A percentile compares a stretch with the other conserved stretches of the same genome.
Evolutionary conservation across 2,888 invertebrate species (phyloP).

Genomic region (Thelaira solivaga): DNA sequence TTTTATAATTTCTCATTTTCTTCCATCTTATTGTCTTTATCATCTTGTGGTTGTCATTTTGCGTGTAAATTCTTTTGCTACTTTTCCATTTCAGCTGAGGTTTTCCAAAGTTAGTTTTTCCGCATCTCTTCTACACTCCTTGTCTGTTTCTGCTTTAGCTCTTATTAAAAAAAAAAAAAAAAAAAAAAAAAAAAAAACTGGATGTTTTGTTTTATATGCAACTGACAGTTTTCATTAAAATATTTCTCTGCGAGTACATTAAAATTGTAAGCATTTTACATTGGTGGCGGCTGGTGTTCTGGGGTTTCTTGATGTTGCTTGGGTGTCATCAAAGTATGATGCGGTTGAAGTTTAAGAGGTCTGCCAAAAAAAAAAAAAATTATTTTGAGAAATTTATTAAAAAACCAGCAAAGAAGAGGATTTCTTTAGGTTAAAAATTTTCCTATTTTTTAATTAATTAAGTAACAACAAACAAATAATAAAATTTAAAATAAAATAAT

Average conservation of each 20-base stretch:
- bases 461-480: no score
- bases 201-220: conserved; percentile 58
- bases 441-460: no score
- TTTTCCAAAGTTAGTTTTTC: conserved; percentile 20
- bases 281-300: neutral
- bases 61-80: conserved; percentile 12
- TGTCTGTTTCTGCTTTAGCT: neutral
- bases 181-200: no score
- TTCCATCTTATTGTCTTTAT: conserved; percentile 48
- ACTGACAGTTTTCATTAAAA: conserved; percentile 74
- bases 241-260: conserved; percentile 67
- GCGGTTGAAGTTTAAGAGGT: conserved; percentile 37
- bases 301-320: neutral
- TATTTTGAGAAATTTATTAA: neutral
- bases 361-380: neutral
- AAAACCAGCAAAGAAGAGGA: no score
- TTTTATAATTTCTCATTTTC: conserved; percentile 1
- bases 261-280: conserved; percentile 53
- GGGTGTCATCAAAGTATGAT: conserved; percentile 48
- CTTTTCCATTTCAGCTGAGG: conserved; percentile 46
- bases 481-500: no score
- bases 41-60: conserved; percentile 34
- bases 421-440: no score
- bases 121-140: neutral
- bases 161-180: no score